Evolutionary conservation across 2,113 vertebrate species (phyloP).

Genomic region (Corythornis vintsioides): DNA sequence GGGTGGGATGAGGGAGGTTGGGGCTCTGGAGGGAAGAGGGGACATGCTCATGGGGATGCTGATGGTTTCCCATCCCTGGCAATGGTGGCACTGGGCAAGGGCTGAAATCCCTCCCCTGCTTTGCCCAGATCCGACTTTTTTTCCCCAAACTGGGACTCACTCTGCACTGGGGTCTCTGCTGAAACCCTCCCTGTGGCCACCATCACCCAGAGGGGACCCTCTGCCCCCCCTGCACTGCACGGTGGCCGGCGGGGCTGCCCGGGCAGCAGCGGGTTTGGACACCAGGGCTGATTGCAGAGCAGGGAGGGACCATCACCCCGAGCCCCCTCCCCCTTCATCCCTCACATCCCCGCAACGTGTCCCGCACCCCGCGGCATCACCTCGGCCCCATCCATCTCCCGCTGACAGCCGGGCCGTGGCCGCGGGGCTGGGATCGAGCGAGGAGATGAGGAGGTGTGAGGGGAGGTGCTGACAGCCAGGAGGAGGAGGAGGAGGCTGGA

Average conservation of each 20-base stretch:
- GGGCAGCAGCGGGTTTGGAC: neutral
- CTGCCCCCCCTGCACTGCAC: rapidly evolving
- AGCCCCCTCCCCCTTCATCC: rapidly evolving
- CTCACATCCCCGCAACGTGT: rapidly evolving
- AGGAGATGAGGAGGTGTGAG: constrained; percentile 45
- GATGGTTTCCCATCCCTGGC: neutral
- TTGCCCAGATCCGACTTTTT: neutral
- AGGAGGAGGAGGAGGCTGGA: neutral
- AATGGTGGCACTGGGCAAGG: neutral
- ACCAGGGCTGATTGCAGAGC: rapidly evolving
- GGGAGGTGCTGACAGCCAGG: neutral
- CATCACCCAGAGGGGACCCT: rapidly evolving
- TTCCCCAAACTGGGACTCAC: neutral
- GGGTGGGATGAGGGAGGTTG: neutral
- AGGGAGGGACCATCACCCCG: rapidly evolving
- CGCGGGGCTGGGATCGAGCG: neutral
- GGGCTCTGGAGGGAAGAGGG: neutral
- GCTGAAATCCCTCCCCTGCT: neutral
- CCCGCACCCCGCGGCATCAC: rapidly evolving
- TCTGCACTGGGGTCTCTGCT: rapidly evolving
- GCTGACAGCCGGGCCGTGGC: neutral
- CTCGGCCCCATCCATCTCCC: neutral
- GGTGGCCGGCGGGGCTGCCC: rapidly evolving
- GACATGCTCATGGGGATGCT: rapidly evolving
- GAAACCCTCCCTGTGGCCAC: neutral